These are phyloP conservation scores for Ctenopoma kingsleyae DNA, from an alignment of 2,797 vertebrate species.

Conservation along the genomic window DNA sequence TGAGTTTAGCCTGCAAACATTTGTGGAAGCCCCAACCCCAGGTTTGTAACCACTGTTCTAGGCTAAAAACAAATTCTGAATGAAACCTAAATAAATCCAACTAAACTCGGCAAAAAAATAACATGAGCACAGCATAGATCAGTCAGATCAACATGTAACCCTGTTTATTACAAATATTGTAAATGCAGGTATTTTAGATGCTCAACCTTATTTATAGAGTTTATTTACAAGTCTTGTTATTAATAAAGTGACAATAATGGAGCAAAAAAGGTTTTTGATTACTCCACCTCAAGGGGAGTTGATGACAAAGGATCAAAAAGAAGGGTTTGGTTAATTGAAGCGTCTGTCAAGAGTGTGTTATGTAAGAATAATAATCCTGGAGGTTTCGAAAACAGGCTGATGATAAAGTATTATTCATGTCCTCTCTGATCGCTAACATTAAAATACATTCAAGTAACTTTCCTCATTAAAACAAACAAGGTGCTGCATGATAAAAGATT, in stretches of 20 bases:
- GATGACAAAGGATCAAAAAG: not conserved
- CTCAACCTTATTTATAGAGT: slow-evolving; percentile 9
- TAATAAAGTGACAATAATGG: slow-evolving; percentile 17
- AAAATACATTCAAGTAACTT: slow-evolving; percentile 8
- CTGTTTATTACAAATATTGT: slow-evolving; percentile 70
- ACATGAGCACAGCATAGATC: slow-evolving; percentile 2
- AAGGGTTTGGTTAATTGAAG: not conserved
- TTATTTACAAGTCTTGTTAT: slow-evolving; percentile 31
- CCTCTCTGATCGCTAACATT: slow-evolving; percentile 24
- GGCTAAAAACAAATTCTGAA: not conserved
- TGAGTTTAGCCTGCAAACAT: too few species aligned
- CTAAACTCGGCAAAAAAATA: not conserved
- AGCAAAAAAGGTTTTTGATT: not conserved
- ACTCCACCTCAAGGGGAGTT: not conserved
- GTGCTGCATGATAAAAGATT: slow-evolving; percentile 15
- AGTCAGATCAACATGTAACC: slow-evolving; percentile 16
- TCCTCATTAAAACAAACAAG: slow-evolving; percentile 13
- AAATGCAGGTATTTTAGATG: slow-evolving; percentile 44
- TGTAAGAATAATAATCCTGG: not conserved
- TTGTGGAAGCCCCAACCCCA: not conserved
- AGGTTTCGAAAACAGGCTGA: slow-evolving; percentile 13
- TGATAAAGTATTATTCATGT: slow-evolving; percentile 8
- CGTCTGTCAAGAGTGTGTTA: not conserved
- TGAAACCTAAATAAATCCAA: not conserved
- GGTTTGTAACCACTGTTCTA: not conserved